A percentile compares a stretch with the other conserved stretches of the same genome.
These are phyloP conservation scores for Ochlodes sylvanus DNA, from an alignment of 2,888 invertebrate species.

Conservation along the genomic window DNA sequence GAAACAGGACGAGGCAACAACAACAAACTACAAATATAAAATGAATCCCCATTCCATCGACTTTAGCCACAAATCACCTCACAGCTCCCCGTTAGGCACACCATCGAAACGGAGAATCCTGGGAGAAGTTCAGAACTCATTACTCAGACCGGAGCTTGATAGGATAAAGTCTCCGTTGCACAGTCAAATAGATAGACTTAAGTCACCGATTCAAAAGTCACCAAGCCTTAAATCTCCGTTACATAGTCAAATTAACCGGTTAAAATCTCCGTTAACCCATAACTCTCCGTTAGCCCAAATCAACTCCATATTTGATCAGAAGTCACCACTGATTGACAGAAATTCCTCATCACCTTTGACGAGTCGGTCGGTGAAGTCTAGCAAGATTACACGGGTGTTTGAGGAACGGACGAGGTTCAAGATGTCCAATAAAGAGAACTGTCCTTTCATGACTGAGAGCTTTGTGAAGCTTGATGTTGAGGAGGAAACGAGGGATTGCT, in stretches of 20 bases:
- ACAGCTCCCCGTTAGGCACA: slow-evolving; percentile 55
- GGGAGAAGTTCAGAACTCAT: slow-evolving; percentile 58
- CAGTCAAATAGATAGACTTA: slow-evolving; percentile 54
- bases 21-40: slow-evolving; percentile 68
- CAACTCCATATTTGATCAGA: slow-evolving; percentile 12
- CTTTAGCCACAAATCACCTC: slow-evolving; percentile 63
- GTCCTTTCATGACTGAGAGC: slow-evolving; percentile 53
- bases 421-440: slow-evolving; percentile 71
- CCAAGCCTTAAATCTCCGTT: slow-evolving; percentile 38
- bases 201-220: slow-evolving; percentile 44
- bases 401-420: slow-evolving; percentile 69
- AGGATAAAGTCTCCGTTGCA: slow-evolving; percentile 51
- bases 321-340: slow-evolving; percentile 51
- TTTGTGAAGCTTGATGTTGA: slow-evolving; percentile 67
- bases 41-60: slow-evolving; percentile 73
- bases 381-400: slow-evolving; percentile 66
- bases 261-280: neutral
- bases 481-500: slow-evolving; percentile 73
- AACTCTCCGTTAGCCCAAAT: neutral
- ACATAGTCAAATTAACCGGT: slow-evolving; percentile 2
- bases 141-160: slow-evolving; percentile 44
- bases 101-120: slow-evolving; percentile 66
- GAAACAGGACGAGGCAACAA: slow-evolving; percentile 68
- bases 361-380: slow-evolving; percentile 37
- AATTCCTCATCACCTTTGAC: slow-evolving; percentile 50